Evolutionary conservation across 1,140 invertebrate genomes (phyloP).

Genomic region (Reticulitermes speratus): DNA sequence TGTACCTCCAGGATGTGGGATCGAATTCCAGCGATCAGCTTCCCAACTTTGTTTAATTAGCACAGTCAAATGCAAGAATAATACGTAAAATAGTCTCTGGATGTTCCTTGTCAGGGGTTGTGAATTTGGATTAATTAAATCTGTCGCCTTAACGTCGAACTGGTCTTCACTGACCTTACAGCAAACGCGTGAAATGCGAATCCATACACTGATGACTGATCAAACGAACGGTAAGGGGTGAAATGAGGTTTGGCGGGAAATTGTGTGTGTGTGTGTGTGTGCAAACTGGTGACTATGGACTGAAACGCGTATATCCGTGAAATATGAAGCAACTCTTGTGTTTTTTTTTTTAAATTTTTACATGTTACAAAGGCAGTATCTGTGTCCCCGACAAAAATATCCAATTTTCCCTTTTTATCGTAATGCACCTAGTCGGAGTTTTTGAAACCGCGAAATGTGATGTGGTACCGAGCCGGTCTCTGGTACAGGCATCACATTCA

Average conservation of each 20-base stretch:
- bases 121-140: neutral
- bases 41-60: too few species aligned
- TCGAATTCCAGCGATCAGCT: too few species aligned
- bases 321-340: neutral
- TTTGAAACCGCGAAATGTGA: neutral
- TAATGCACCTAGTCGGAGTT: neutral
- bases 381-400: neutral
- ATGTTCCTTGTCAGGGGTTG: neutral
- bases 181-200: neutral
- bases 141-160: neutral
- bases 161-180: neutral
- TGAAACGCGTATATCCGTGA: neutral
- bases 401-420: neutral
- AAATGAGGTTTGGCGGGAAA: neutral
- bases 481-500: neutral
- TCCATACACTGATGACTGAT: neutral
- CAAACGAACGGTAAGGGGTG: neutral
- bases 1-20: too few species aligned
- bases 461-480: neutral
- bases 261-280: too few species aligned
- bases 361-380: neutral
- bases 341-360: too few species aligned
- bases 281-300: neutral
- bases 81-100: neutral
- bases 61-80: neutral